Base-by-base conservation (phyloP, 64 coral and sea anemone species). In the Stichodactyla helianthus region DNA sequence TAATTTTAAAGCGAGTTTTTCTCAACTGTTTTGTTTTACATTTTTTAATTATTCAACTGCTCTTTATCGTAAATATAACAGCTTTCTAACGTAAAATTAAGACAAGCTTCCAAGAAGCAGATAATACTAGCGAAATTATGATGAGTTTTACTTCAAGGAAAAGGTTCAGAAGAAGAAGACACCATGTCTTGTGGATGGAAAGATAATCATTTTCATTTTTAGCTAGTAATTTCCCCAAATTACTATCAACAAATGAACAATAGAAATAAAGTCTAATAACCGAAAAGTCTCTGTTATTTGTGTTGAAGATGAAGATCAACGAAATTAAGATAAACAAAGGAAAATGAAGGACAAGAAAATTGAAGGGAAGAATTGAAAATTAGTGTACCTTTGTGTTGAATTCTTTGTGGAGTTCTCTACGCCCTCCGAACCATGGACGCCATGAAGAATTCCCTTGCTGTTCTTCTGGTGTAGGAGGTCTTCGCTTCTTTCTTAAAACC, bases 231-330 rank as follows among this genome's bases (percentile, higher is more conserved):
- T 58, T 31, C 25, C 25, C 25, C 10, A 74, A 74, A 74, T 74
- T 74, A 74, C n/a, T 27, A 74, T 74, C 68, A 13, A 74, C 68
- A 31, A 74, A 74, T 27, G 68, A 27, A 74, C 68, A 74, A 74
- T 74, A 11, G 23, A 28, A 74, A 31, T 65, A 74, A 4, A 23
- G 26, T 74, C 68, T 31, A 27, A 31, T 8, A 74, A 31, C 17
- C n/a, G 68, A 74, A 74, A 74, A 35, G 68, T 6, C 23, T 74
- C 31, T 74, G 68, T 31, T 74, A 74, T 74, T 74, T 74, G 25
- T 74, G 68, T 74, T 74, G 1, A 35, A 74, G 23, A 74, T 74
- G 7, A 23, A 74, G 68, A 74, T 74, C 27, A 74, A 74, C 6
- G 26, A 74, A 31, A 74, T 22, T 23, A 70, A 12, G 12, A 31